Base-by-base conservation (phyloP, 2,888 invertebrate species). In the Cacoxenus indagator region DNA sequence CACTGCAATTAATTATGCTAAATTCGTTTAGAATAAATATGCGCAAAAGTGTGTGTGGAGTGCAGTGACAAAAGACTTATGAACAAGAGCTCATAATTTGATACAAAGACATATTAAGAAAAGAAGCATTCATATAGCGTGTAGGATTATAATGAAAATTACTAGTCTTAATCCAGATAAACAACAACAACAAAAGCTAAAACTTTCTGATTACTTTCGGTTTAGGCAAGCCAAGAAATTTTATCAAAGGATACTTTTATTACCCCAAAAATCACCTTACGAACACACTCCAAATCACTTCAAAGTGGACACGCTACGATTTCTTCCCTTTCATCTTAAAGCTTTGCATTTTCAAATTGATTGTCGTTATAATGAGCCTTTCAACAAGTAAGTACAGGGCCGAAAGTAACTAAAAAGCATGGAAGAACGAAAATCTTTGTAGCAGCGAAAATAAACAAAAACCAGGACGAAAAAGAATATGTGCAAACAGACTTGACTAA, bases 1-100 rank as follows among this genome's bases (percentile, higher is more conserved):
- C 82, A 84, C 57, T 76, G 74, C 79, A 84, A 84, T 84, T 85
- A 84, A 84, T 84, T 84, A 84, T 81, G 81, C 77, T 82, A 84
- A 84, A 81, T 81, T 83, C 85, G 83, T 83, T 84, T 84, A 85
- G 77, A 76, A 29, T 27, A 14, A 26, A 57, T n/a, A 31, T 31
- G 43, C n/a, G n/a, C 14, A 29, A 59, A 59, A 65, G 45, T 64
- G 46, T 22, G 26, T 29, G 37, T 14, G 14, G 14, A 14, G 9
- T 14, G 14, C 8, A 37, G 37, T 37, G 37, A 37, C 14, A 37
- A 37, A 2, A 14, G 37, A 37, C 37, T 37, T 37, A 37, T 11
- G 14, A 37, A 37, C 37, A 2, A 37, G 37, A n/a, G n/a, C n/a
- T n/a, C n/a, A n/a, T n/a, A n/a, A n/a, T n/a, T n/a, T n/a, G n/a